Conservation (phyloP, 2,888 invertebrate genomes). For the Pheosia tremula region DNA sequence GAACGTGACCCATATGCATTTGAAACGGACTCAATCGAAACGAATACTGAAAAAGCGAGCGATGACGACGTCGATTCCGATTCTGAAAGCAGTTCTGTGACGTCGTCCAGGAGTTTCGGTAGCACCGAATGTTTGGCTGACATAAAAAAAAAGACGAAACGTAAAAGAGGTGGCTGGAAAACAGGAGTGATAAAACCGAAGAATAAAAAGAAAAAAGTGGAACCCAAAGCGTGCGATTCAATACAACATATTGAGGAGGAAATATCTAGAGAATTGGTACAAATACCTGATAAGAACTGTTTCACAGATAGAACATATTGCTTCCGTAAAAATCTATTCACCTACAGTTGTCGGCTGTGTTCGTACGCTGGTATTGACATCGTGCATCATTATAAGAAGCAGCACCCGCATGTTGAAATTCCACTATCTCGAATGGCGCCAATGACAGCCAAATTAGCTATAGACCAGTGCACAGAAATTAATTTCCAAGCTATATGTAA, state of each 20-base stretch:
- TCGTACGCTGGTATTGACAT: constrained; percentile 84
- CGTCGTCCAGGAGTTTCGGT: constrained; percentile 60
- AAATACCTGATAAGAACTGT: constrained; percentile 55
- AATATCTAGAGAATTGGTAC: constrained; percentile 4
- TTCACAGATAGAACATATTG: constrained; percentile 76
- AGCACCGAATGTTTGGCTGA: constrained; percentile 60
- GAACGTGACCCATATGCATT: constrained; percentile 66
- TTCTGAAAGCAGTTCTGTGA: constrained; percentile 62
- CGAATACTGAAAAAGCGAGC: constrained; percentile 46
- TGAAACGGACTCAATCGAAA: constrained; percentile 66
- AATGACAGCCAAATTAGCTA: constrained; percentile 79
- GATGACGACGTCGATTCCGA: constrained; percentile 52
- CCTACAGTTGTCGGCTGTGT: constrained; percentile 86
- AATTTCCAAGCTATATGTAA: constrained; percentile 65
- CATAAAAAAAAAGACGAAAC: constrained; percentile 61
- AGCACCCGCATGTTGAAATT: constrained; percentile 87
- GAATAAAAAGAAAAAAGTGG: constrained; percentile 62
- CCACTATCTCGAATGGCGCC: constrained; percentile 85
- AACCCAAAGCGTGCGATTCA: constrained; percentile 20
- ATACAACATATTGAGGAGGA: constrained; percentile 4
- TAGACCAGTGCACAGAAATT: constrained; percentile 78
- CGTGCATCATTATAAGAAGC: constrained; percentile 86
- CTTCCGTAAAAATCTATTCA: constrained; percentile 59
- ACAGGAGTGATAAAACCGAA: constrained; percentile 70
- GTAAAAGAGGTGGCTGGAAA: constrained; percentile 65